A percentile compares a stretch with the other conserved stretches of the same genome.
Evolutionary conservation across 2,113 vertebrate genomes (phyloP).

Genomic region (Callipepla squamata): DNA sequence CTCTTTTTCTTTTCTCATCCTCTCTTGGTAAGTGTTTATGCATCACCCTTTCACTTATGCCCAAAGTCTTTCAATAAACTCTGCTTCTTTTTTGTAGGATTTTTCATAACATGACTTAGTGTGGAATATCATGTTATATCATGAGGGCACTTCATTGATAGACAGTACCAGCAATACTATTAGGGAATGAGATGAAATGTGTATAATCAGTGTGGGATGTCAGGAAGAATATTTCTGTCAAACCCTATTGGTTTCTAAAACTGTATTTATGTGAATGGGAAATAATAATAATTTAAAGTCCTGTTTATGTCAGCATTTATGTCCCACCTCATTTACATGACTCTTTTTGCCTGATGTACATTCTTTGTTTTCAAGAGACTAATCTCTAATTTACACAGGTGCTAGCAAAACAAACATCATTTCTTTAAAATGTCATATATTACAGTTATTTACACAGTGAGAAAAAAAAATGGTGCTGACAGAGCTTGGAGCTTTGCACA

Average conservation of each 20-base stretch:
- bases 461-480: neutral
- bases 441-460: neutral
- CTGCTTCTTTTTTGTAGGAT: neutral
- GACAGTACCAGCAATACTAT: neutral
- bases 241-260: slow-evolving; percentile 48
- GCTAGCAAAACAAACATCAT: neutral
- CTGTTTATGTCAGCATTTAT: slow-evolving; percentile 52
- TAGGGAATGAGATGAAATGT: slow-evolving; percentile 34
- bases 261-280: slow-evolving; percentile 26
- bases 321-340: slow-evolving; percentile 32
- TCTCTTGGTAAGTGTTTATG: neutral
- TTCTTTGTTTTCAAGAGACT: slow-evolving; percentile 1
- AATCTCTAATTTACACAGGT: slow-evolving; percentile 51
- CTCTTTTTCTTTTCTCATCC: neutral
- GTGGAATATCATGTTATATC: neutral
- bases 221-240: slow-evolving; percentile 37
- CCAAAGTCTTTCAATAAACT: neutral
- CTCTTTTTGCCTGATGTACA: slow-evolving; percentile 24
- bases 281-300: slow-evolving; percentile 58
- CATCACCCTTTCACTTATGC: neutral
- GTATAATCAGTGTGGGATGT: neutral
- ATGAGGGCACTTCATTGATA: neutral
- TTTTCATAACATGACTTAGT: neutral
- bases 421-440: slow-evolving; percentile 4
- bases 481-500: neutral